Base-by-base conservation (phyloP, 2,797 vertebrate genomes). In the Etheostoma perlongum region DNA sequence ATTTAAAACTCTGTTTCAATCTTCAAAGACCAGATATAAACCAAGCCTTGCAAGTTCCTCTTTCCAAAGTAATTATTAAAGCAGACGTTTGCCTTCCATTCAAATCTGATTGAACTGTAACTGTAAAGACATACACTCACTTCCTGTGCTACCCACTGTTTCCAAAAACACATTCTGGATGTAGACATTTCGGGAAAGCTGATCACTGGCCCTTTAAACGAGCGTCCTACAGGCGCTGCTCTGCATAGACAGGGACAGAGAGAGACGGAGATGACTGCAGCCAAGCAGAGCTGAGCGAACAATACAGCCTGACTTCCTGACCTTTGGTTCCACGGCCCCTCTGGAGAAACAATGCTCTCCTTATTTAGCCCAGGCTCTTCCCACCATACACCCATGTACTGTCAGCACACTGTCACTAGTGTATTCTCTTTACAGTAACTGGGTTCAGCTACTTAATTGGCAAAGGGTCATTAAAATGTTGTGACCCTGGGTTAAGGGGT, bases 251-350 rank as follows among this genome's bases (percentile, higher is more conserved):
- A 62, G 57, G 70, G 48, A 52, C 60, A 49, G 70, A 55, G 48
- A 64, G 76, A 85, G 71, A 83, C 47, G 47, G 78, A 81, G 84
- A 86, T 49, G 85, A 82, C 83, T 89, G 83, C 76, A 63, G 74
- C 85, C 87, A 75, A 86, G 84, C 81, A 74, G 83, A 85, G 81
- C 82, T 61, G 89, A 77, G 58, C 44, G 87, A 95, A 94, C 94
- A 95, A 89, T 93, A 90, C 91, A 68, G 85, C 73, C 80, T 84
- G 90, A 91, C 94, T 95, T 93, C 92, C 92, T 92, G 90, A 94
- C 94, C 92, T 89, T 70, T 83, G 87, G 72, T 75, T 91, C 85
- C 85, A 78, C 33, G 60, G 85, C 81, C 74, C 78, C 81, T 89
- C 75, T 54, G 70, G 69, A 90, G 91, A 90, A 93, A 94, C 94